Percentiles rank a stretch among this genome's conserved stretches.
Conservation (phyloP, 35 echinoderm and acorn worm species). For the Anneissia japonica region DNA sequence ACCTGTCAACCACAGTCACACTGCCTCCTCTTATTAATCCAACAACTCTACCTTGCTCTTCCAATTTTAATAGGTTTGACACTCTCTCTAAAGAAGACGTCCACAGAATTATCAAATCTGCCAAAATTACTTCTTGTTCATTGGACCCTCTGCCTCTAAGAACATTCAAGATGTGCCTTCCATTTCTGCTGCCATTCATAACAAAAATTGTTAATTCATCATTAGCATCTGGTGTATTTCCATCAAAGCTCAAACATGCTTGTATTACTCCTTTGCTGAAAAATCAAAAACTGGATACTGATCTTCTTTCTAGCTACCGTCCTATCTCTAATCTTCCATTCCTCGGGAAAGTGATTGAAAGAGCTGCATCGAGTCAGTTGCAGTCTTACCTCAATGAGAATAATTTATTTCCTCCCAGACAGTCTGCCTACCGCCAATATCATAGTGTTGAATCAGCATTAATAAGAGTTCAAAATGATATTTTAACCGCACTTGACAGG, state of each 20-base stretch:
- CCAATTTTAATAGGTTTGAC: constrained; percentile 9
- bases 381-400: no score
- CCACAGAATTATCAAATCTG: background rate
- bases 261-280: background rate
- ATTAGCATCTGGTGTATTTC: constrained; percentile 8
- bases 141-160: background rate
- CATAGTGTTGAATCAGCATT: no score
- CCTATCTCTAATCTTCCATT: no score
- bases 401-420: no score
- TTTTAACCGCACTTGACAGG: no score
- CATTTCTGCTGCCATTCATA: constrained; percentile 7
- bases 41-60: background rate
- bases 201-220: background rate
- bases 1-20: background rate
- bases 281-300: no score
- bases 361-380: no score
- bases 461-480: no score
- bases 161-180: background rate
- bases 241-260: constrained; percentile 8
- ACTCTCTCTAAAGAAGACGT: background rate
- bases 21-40: constrained; percentile 9
- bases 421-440: no score
- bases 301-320: no score
- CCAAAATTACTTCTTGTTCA: background rate
- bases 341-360: no score